phyloP scores from a whole-genome alignment of 2,888 invertebrate genomes.

The Stenchaetothrips biformis region DNA sequence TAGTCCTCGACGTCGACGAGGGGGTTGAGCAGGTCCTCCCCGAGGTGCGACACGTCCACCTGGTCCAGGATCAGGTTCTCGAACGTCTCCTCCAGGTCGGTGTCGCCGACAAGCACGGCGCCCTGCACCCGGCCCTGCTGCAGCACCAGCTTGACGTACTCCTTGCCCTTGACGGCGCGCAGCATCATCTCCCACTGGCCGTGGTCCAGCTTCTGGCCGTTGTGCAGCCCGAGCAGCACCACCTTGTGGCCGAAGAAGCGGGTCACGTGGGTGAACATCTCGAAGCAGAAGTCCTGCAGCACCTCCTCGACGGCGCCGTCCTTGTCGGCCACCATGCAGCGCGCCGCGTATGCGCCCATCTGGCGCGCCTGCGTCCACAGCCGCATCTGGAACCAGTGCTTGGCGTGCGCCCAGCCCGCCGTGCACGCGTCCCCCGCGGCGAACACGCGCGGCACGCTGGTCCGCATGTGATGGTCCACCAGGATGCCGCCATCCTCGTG shows the following conservation, averaged over 20 bases:
- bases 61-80: slow-evolving; percentile 96
- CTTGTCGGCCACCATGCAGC: slow-evolving; percentile 69
- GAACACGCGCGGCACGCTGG: slow-evolving; percentile 70
- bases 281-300: slow-evolving; percentile 92
- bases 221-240: slow-evolving; percentile 83
- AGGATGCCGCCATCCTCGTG: slow-evolving; percentile 71
- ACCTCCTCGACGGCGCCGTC: slow-evolving; percentile 58
- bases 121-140: slow-evolving; percentile 82
- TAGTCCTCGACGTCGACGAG: slow-evolving; percentile 98
- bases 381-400: slow-evolving; percentile 91
- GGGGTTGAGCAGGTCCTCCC: slow-evolving; percentile 90
- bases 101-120: slow-evolving; percentile 92
- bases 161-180: slow-evolving; percentile 71
- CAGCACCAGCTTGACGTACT: slow-evolving; percentile 84
- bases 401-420: slow-evolving; percentile 69
- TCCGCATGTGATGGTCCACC: slow-evolving; percentile 82
- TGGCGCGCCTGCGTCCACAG: slow-evolving; percentile 98
- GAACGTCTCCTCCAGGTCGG: slow-evolving; percentile 95
- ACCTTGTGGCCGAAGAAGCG: slow-evolving; percentile 91
- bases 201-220: slow-evolving; percentile 78
- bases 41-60: slow-evolving; percentile 79
- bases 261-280: slow-evolving; percentile 95
- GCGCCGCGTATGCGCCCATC: slow-evolving; percentile 93
- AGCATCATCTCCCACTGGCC: slow-evolving; percentile 76
- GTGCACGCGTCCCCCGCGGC: slow-evolving; percentile 94